Base-by-base conservation (phyloP, 2,888 invertebrate genomes). In the Amphipyra berbera region DNA sequence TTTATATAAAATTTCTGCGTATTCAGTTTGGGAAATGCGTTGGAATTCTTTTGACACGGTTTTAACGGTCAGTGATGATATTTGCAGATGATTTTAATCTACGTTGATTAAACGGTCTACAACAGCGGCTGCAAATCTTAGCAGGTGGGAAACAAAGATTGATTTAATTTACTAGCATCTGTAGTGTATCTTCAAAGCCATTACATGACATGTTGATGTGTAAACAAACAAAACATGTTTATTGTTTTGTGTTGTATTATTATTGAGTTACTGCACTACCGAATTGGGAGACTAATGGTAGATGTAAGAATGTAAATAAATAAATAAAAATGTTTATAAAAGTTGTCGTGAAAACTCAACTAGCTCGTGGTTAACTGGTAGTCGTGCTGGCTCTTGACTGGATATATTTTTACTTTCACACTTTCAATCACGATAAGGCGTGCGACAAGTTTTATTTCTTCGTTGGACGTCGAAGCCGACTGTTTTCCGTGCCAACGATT, bases 381-480 rank as follows among this genome's bases (percentile, higher is more conserved):
- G 61, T 69, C 59, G 59, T 74, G 62, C 65, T 27, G 61, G 30
- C 63, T 67, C 61, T 63, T 70, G 52, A 48, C 60, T 57, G 46
- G 48, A 41, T 72, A 66, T 62, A 76, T 82, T 84, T 86, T 81
- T 73, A 85, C 87, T 88, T 87, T 88, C 86, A 83, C 87, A 79
- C 74, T 79, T 82, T 82, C 80, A 80, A 83, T 82, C 81, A 81
- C 69, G 80, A 77, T 79, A 73, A 69, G 60, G 55, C 67, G 67
- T 67, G 65, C 61, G 80, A 78, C 75, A 76, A 73, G 79, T 79
- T 78, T 82, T 82, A 78, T 79, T 81, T 79, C 65, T 76, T 58
- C 54, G 73, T 62, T 68, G 57, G 66, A 45, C 63, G 60, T 61
- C 50, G 60, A 59, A 74, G 72, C 56, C 54, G 55, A 62, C 44